Evolutionary conservation across 2,888 invertebrate species (phyloP), one percentile per base, ranked within the genome.

Genomic region (Tuta absoluta): DNA sequence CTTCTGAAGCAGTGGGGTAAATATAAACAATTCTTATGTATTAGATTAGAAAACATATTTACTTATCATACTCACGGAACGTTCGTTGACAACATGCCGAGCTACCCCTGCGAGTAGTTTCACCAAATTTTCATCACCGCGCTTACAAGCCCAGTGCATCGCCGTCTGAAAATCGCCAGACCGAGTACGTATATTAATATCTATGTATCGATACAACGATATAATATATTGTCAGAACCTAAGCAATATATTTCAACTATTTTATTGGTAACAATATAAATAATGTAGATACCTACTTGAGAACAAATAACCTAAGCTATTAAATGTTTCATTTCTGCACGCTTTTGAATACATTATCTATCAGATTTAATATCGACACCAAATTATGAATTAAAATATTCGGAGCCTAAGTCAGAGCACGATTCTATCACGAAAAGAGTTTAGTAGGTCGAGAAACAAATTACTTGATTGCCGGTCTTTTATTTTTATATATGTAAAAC

Each of bases 101-200:
- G 86, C 82, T 2, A 95, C 95, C n/a, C 98, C 98, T 24, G 98
- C 98, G 74, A 98, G 94, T 68, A 98, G 92, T 89, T 98, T 98
- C 64, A 98, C 95, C 71, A 98, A 94, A 81, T 98, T 96, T 81
- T 95, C 94, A 81, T 98, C 96, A 2, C 98, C 98, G 76, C 97
- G 96, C 87, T 98, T 98, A 69, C 98, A 97, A 67, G 97, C 98
- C 98, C 98, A 98, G 86, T 99, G 98, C 76, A 99, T 92, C 62
- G 98, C 98, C 71, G 97, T 98, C 98, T 98, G 93, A 66, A 94
- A 93, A 19, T 76, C 37, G 24, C 53, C 21, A 7, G 8, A n/a
- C 14, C 24, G 33, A 56, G 28, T 62, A 49, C 49, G 17, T 61
- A 49, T 49, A 65, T 48, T 23, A n/a, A 58, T 38, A 58, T n/a